Percentiles rank a stretch among this genome's conserved stretches.
phyloP scores from a whole-genome alignment of 2,888 invertebrate species.

The Ophion costatus region DNA sequence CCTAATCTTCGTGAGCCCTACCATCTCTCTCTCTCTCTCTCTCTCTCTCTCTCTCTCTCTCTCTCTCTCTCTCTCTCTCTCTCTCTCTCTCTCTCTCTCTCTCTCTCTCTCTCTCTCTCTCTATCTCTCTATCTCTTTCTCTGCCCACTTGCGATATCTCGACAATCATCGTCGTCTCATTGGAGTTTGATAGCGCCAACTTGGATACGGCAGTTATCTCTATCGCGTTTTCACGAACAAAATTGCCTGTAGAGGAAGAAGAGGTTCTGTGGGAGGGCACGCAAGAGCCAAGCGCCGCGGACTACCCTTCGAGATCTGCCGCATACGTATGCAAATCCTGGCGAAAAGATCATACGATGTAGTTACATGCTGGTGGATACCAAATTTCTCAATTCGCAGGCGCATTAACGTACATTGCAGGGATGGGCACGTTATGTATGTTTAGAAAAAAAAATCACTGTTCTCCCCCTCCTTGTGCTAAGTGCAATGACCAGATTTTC shows the following conservation, averaged over 20 bases:
- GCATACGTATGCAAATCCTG: conserved; percentile 63
- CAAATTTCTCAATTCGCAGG: conserved; percentile 48
- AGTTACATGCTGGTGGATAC: conserved; percentile 39
- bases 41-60: not conserved
- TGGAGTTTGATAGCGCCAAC: conserved; percentile 59
- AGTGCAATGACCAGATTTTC: not conserved
- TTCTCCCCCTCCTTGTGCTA: not conserved
- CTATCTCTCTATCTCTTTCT: not conserved
- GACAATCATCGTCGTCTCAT: conserved; percentile 47
- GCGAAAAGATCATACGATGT: conserved; percentile 51
- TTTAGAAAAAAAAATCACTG: not conserved
- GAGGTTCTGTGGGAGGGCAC: conserved; percentile 44
- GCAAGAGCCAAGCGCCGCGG: conserved; percentile 45
- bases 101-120: conserved; percentile 12
- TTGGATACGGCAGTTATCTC: conserved; percentile 58
- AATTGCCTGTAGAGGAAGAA: conserved; percentile 7
- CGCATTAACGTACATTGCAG: not conserved
- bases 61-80: not conserved
- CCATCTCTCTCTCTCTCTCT: not conserved
- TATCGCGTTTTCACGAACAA: conserved; percentile 35
- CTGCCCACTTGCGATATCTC: conserved; percentile 41
- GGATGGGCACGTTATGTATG: not conserved
- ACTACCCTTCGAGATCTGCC: conserved; percentile 57
- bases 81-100: conserved; percentile 16
- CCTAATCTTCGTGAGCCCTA: not conserved